Evolutionary conservation across 2,113 vertebrate genomes (phyloP).

Genomic region (Saccopteryx leptura): DNA sequence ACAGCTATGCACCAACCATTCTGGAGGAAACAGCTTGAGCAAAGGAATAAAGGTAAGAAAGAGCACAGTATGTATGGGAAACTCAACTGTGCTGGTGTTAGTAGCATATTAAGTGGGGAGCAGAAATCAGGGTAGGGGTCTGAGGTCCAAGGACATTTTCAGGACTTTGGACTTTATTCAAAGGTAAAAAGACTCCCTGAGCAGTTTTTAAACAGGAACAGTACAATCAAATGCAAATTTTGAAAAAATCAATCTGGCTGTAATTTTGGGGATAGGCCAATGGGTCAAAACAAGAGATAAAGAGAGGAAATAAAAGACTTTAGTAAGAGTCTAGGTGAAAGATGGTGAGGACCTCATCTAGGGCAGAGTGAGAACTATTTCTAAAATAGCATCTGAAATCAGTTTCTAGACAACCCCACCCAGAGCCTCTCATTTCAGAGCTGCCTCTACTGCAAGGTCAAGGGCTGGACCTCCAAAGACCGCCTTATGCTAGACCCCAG

Average conservation of each 20-base stretch:
- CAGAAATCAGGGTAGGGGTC: background rate
- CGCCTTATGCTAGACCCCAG: background rate
- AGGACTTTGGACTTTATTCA: background rate
- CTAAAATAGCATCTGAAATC: background rate
- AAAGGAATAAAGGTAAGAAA: background rate
- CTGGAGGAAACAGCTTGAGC: background rate
- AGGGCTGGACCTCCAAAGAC: background rate
- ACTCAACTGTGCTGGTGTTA: too few relatives aligned
- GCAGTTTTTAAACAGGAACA: background rate
- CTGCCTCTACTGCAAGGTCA: background rate
- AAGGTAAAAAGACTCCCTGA: background rate
- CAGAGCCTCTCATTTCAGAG: background rate
- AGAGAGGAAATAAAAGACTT: background rate
- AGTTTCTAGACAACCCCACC: background rate
- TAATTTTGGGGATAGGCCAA: too few relatives aligned
- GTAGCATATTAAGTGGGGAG: background rate
- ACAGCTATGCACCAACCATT: background rate
- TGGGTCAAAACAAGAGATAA: background rate
- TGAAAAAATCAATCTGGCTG: background rate
- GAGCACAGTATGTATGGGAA: rapidly evolving
- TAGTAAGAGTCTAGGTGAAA: background rate
- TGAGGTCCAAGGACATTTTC: background rate
- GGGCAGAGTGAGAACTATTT: background rate
- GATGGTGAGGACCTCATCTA: background rate
- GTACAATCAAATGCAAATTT: background rate